Base-by-base conservation (phyloP, 2,113 vertebrate species). In the Hoplias malabaricus region DNA sequence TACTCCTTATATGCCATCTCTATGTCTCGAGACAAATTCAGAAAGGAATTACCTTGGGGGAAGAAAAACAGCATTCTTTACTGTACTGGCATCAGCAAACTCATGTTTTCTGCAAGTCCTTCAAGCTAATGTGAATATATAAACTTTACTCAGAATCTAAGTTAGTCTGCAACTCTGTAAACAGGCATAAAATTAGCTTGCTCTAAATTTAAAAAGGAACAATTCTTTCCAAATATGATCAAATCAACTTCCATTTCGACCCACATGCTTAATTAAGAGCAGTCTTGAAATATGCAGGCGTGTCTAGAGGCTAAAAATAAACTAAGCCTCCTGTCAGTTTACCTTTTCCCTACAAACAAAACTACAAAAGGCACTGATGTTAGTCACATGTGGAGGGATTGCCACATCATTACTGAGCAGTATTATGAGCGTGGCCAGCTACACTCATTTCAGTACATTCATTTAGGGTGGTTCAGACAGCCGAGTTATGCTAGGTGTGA, bases 1-100 rank as follows among this genome's bases (percentile, higher is more conserved):
- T 98, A 99, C 70, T 93, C 90, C 79, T 91, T 96, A 72, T 99
- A 99, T 14, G 92, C 89, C 0, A 80, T 86, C 82, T 99, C 96
- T 12, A 98, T 91, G 80, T 96, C 95, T 6, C 92, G 88, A 66
- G 93, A 95, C 87, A 95, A 90, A 53, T 92, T 90, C 77, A 97
- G 93, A 89, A 99, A 99, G 0, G 95, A 77, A 0, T 90, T 56
- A 56, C 98, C 98, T 99, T 82, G 53, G 69, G 80, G 11, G 78
- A 19, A 74, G n/a, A 65, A 59, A 57, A 34, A 34, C 14, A 31
- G 16, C 19, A 7, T 63, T 2, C 19, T 21, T 36, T 63, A 36
- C 29, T 33, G 59, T 2, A 34, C n/a, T 43, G 13, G 14, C 2
- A 27, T 27, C 31, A 25, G 4, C 53, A 34, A 63, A 11, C 12